Evolutionary conservation across 2,888 invertebrate species (phyloP), one percentile per base, ranked within the genome.

Genomic region (Euclidia mi): DNA sequence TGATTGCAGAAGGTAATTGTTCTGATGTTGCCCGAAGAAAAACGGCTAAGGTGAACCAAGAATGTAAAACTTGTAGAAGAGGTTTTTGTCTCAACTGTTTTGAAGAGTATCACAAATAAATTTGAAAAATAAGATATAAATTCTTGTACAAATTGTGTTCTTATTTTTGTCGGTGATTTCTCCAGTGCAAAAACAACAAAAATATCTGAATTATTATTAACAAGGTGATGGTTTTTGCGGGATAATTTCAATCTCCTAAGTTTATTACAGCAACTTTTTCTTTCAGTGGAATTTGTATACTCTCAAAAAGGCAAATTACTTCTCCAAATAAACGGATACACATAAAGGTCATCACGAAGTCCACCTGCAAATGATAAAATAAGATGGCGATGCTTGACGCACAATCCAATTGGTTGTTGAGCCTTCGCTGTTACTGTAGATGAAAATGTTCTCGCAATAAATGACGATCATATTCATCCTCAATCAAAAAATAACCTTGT

Each of bases 341-440:
- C 37, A 2, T 37, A 37, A 1, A 6, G 10, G 2, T 9, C n/a
- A 34, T 34, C 14, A 9, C 20, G 6, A 12, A 14, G 7, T 4
- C 6, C 6, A 14, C 2, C 14, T 0, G 14, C 2, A 29, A 29
- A 2, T 9, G 4, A 14, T 9, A 34, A 34, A 12, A 14, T 9
- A 2, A 12, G 34, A 0, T 34, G 34, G 34, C 12, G 14, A 14
- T 34, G 34, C 14, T 34, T 14, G 7, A 50, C 43, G 1, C 50
- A 51, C 3, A 17, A 51, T n/a, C n/a, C n/a, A n/a, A n/a, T 29
- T 6, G 50, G 50, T 0, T 51, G 50, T 11, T 37, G 17, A 20
- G 50, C 50, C 4, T 37, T 1, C 3, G 18, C 38, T 3, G 20
- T 31, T 11, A 44, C 35, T 11, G 7, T 51, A 1, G 3, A 29